Percentiles rank a stretch among this genome's conserved stretches.
These are phyloP conservation scores for Melanostoma mellinum DNA, from an alignment of 2,888 invertebrate species.

Conservation along the genomic window DNA sequence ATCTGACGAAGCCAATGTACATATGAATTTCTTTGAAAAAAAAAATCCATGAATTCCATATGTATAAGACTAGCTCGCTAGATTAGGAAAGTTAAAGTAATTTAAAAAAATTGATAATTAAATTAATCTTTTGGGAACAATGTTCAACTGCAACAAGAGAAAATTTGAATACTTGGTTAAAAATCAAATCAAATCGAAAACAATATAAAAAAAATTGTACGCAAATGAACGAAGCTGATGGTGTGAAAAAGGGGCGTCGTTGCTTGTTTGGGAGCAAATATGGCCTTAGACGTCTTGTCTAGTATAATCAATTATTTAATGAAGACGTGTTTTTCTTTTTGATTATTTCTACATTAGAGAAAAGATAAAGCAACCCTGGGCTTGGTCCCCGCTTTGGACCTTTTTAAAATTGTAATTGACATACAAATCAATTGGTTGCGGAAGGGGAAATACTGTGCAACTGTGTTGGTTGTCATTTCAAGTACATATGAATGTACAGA, in stretches of 20 bases:
- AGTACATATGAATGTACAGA: no score
- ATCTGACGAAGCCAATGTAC: constrained; percentile 55
- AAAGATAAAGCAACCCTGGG: no score
- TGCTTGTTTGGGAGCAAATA: not conserved
- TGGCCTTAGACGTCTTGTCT: not conserved
- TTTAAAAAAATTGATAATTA: constrained; percentile 25
- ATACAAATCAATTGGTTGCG: no score
- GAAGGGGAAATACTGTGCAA: no score
- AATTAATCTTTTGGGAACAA: no score
- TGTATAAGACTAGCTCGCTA: constrained; percentile 18
- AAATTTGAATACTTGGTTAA: no score
- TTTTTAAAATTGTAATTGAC: no score
- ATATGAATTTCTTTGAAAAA: constrained; percentile 63
- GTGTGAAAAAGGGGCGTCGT: constrained; percentile 22
- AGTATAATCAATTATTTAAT: not conserved
- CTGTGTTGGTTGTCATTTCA: no score
- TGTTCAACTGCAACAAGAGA: no score
- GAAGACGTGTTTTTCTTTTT: no score
- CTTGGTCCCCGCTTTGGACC: no score
- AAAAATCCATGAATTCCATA: constrained; percentile 52
- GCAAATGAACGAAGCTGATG: not conserved
- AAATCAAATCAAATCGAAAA: not conserved
- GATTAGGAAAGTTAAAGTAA: constrained; percentile 15
- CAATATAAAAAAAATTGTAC: not conserved
- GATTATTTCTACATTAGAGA: no score